phyloP scores from a whole-genome alignment of 2,797 vertebrate genomes.

The Petrocephalus sullivani region DNA sequence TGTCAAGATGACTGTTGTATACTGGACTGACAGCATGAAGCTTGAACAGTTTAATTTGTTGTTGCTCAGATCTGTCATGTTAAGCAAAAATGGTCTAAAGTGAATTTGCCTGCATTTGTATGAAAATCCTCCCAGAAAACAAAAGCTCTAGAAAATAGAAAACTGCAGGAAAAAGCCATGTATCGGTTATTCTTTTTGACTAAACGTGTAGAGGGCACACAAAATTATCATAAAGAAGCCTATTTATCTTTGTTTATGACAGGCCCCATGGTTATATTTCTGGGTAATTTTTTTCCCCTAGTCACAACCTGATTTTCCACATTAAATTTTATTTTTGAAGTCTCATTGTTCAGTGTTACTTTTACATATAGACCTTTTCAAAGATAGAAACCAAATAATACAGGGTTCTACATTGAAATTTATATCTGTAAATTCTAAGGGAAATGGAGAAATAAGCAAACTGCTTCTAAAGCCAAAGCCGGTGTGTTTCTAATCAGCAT shows the following conservation, averaged over 20 bases:
- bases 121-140: background rate
- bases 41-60: slow-evolving; percentile 43
- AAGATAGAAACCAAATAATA: slow-evolving; percentile 9
- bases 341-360: background rate
- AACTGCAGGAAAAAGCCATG: background rate
- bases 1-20: slow-evolving; percentile 42
- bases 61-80: slow-evolving; percentile 40
- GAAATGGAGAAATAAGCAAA: background rate
- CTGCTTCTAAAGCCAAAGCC: background rate
- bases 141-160: background rate
- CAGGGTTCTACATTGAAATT: background rate
- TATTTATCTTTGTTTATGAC: background rate
- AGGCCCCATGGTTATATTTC: background rate
- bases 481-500: background rate
- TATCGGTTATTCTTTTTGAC: background rate
- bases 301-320: background rate
- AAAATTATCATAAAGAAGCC: background rate
- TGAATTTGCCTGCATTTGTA: background rate
- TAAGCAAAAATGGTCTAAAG: background rate
- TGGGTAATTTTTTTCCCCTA: background rate
- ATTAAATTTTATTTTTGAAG: background rate
- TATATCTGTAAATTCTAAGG: background rate
- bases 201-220: background rate
- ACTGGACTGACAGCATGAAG: slow-evolving; percentile 32
- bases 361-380: background rate